phyloP scores from a whole-genome alignment of 2,797 vertebrate species.

The Ibycter americanus region DNA sequence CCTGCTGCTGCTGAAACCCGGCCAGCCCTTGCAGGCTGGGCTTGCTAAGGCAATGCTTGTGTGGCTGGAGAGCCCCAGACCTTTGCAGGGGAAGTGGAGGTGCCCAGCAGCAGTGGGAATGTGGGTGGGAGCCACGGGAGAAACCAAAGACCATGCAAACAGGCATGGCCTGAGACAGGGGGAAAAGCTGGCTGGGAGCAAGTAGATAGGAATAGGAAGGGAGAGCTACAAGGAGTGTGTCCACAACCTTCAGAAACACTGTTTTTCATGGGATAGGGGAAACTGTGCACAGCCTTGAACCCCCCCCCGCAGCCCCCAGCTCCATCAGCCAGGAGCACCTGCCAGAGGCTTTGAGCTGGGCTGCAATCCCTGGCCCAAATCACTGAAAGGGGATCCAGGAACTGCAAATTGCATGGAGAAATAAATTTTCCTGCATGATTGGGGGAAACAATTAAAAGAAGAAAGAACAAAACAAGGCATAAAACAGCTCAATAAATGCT shows the following conservation, averaged over 20 bases:
- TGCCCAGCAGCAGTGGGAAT: accelerated
- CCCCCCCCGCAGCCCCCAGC: background rate
- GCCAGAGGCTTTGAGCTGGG: background rate
- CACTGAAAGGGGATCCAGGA: background rate
- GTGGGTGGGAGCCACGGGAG: background rate
- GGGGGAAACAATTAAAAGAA: background rate
- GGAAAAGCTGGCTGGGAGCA: background rate
- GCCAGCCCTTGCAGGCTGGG: accelerated
- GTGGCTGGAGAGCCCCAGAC: background rate
- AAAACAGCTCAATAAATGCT: background rate
- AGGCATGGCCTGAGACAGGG: background rate
- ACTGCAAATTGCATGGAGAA: no score
- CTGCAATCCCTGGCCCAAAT: background rate
- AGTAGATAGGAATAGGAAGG: background rate
- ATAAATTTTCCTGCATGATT: accelerated
- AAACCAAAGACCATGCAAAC: background rate
- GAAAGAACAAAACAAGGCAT: background rate
- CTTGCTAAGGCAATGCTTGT: background rate
- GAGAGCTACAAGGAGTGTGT: accelerated
- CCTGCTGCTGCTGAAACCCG: background rate
- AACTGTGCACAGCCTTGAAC: background rate
- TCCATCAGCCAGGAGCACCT: background rate
- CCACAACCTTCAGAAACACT: background rate
- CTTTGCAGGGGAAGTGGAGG: background rate
- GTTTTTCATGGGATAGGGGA: accelerated